Conservation (phyloP, 2,888 invertebrate species). For the Megamerina dolium region DNA sequence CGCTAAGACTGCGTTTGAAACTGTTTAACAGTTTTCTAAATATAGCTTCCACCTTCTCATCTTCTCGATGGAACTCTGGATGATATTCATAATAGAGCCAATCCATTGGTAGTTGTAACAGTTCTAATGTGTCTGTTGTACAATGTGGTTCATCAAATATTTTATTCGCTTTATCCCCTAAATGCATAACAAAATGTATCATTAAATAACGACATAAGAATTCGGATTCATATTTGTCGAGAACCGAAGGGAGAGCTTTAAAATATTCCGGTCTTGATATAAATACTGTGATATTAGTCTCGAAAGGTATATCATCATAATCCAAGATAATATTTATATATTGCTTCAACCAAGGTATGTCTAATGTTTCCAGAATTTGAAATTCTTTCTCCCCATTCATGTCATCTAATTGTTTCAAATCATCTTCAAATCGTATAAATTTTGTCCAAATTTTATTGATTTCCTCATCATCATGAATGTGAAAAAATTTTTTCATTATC, state of each 20-base stretch:
- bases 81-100: constrained; percentile 21
- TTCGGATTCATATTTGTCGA: constrained; percentile 17
- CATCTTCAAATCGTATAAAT: no score
- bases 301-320: constrained; percentile 2
- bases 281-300: constrained; percentile 15
- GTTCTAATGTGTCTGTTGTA: constrained; percentile 12
- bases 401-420: no score
- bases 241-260: constrained; percentile 12
- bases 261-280: constrained; percentile 22
- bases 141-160: constrained; percentile 20
- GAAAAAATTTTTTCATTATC: no score
- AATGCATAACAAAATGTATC: constrained; percentile 23
- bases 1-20: constrained; percentile 16
- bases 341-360: constrained; percentile 19
- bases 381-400: no score
- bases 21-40: constrained; percentile 17
- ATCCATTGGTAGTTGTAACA: constrained; percentile 24
- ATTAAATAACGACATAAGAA: constrained; percentile 23
- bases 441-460: no score
- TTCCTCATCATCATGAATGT: no score
- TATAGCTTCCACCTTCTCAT: constrained; percentile 10
- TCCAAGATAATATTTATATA: constrained; percentile 19
- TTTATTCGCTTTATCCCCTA: no score
- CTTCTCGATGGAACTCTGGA: constrained; percentile 11
- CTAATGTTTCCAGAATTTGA: no score